Conservation (phyloP, 2,113 vertebrate genomes). For the Sceloporus tristichus region DNA sequence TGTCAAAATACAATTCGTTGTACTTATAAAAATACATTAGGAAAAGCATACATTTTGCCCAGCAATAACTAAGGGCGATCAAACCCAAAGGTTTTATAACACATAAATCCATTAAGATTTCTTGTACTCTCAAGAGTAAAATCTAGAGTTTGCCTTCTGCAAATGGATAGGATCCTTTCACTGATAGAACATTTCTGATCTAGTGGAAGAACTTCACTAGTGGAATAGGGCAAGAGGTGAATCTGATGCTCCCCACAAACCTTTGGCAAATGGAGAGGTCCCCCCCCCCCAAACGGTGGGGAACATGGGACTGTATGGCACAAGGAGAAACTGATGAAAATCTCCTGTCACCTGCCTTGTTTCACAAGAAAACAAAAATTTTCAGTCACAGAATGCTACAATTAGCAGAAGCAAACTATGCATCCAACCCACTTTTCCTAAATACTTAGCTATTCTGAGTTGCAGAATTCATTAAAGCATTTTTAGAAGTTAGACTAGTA, state of each 20-base stretch:
- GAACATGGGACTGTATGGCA: background rate
- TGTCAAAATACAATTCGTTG: background rate
- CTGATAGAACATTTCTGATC: background rate
- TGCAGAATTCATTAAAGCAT: background rate
- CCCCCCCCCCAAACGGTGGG: background rate
- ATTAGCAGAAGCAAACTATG: background rate
- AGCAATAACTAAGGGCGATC: no score
- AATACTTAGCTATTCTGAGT: background rate
- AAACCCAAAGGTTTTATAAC: background rate
- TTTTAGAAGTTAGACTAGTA: background rate
- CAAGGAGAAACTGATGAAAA: background rate
- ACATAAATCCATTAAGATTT: background rate
- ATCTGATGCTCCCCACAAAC: background rate
- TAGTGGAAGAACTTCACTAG: background rate
- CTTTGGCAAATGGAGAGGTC: background rate
- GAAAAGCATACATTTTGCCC: background rate
- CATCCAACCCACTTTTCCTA: background rate
- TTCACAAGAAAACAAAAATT: background rate
- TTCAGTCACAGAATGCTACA: background rate
- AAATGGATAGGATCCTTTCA: background rate
- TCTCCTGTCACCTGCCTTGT: background rate
- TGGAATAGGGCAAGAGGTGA: background rate
- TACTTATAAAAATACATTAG: slow-evolving; percentile 1
- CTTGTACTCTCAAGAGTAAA: background rate
- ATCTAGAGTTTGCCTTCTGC: background rate